These are phyloP conservation scores for Tinea pellionella DNA, from an alignment of 2,888 invertebrate genomes.

Conservation along the genomic window DNA sequence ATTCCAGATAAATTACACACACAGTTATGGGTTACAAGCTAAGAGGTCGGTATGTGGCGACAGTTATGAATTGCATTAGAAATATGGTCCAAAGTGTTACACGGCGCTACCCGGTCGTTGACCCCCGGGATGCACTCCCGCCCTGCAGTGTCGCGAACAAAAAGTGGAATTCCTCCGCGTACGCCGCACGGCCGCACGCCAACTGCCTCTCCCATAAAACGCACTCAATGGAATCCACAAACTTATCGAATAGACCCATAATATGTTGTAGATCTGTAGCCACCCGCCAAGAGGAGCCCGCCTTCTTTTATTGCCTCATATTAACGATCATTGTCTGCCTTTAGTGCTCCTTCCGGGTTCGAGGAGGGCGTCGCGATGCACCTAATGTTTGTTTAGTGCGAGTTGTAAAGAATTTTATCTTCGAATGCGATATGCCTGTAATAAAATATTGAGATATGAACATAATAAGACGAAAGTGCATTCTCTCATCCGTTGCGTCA, in stretches of 20 bases:
- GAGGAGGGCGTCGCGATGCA: neutral
- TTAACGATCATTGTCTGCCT: conserved; percentile 16
- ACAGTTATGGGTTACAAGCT: neutral
- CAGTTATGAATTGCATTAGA: conserved; percentile 27
- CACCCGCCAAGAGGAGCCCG: neutral
- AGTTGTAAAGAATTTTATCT: neutral
- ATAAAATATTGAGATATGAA: neutral
- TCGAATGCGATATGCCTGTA: neutral
- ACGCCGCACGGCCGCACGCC: conserved; percentile 28
- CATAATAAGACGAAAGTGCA: neutral
- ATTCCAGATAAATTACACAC: neutral
- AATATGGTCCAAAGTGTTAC: conserved; percentile 31
- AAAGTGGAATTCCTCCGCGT: conserved; percentile 59
- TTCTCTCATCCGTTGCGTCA: neutral
- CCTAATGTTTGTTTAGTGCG: neutral
- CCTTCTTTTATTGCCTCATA: conserved; percentile 16
- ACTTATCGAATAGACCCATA: conserved; percentile 19
- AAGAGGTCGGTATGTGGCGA: neutral
- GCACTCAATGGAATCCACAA: conserved; percentile 39
- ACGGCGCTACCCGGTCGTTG: conserved; percentile 31
- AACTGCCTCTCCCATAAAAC: conserved; percentile 25
- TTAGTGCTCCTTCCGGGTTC: neutral
- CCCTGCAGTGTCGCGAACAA: conserved; percentile 25
- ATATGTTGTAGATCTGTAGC: conserved; percentile 21
- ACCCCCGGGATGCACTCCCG: conserved; percentile 27